Conservation (phyloP, 2,113 vertebrate species). For the Entomyzon cyanotis region DNA sequence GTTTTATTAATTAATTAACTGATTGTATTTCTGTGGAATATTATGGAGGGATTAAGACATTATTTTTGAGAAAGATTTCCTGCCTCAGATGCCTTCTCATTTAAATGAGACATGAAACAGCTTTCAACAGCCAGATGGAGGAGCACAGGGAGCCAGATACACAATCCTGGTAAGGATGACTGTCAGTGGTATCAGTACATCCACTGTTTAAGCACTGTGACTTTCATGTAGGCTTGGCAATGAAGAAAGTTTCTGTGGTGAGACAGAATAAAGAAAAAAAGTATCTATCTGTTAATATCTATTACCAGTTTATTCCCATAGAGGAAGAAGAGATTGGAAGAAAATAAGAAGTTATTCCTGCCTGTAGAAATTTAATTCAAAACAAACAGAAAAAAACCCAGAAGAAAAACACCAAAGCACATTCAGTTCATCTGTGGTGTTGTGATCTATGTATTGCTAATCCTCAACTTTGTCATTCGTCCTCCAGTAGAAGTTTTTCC, state of each 20-base stretch:
- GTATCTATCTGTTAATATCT: neutral
- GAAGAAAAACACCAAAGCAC: neutral
- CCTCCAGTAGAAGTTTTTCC: neutral
- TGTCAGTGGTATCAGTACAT: neutral
- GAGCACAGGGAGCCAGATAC: neutral
- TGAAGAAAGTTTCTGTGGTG: neutral
- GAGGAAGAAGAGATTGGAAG: neutral
- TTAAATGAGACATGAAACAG: neutral
- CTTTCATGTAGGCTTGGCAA: neutral
- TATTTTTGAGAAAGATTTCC: neutral
- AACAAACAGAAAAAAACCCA: neutral
- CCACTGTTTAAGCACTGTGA: neutral
- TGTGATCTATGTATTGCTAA: neutral
- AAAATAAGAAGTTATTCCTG: neutral
- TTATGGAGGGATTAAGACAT: neutral
- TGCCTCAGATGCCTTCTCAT: neutral
- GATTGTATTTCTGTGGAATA: neutral
- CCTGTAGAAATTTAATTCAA: neutral
- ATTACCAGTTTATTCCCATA: neutral
- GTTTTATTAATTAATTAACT: neutral
- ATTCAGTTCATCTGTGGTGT: neutral
- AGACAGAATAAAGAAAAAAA: neutral
- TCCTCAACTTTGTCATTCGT: neutral
- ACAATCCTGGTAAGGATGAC: neutral
- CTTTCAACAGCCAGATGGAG: constrained; percentile 11